Evolutionary conservation across 2,113 vertebrate species (phyloP), one percentile per base, ranked within the genome.

Genomic region (Datnioides undecimradiatus): DNA sequence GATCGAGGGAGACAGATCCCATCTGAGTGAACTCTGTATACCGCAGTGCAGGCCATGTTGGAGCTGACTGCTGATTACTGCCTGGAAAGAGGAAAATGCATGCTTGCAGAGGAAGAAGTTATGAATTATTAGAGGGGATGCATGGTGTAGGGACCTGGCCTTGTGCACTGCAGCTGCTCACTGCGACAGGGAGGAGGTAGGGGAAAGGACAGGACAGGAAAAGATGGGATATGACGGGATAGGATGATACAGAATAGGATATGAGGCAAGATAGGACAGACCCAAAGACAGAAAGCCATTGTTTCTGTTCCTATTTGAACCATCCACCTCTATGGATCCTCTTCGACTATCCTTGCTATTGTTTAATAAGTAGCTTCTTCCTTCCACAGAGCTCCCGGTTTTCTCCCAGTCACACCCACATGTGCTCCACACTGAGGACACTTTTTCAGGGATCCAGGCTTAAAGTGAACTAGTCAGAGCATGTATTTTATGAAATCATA

Each of bases 401-500:
- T 57, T 31, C 40, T 41, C 12, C 6, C 17, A 27, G 82, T 66
- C 82, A 84, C 86, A 65, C 87, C 85, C 87, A 76, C 55, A 29
- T 34, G 34, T 58, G 27, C 19, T 65, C 38, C 16, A 19, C n/a
- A 59, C 43, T 45, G 38, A 59, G n/a, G 19, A 41, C 27, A 29
- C 48, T 60, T 52, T 60, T 46, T 23, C 45, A 54, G 5, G 23
- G 40, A 70, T 68, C 40, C 57, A 55, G 23, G 23, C 34, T 70
- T 5, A 38, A 31, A 58, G 66, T 34, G 49, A 82, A 88, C 90
- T 66, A 88, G 92, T 92, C 69, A 8, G 7, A 89, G 85, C 93
- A 55, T 82, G 90, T 14, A 55, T 59, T 62, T 58, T 9, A 33
- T 64, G 17, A 73, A 79, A 74, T 76, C 54, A 69, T 29, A 51